These are phyloP conservation scores for Epizoanthus scotinus DNA, from an alignment of 92 coral and sea anemone species.

Conservation along the genomic window DNA sequence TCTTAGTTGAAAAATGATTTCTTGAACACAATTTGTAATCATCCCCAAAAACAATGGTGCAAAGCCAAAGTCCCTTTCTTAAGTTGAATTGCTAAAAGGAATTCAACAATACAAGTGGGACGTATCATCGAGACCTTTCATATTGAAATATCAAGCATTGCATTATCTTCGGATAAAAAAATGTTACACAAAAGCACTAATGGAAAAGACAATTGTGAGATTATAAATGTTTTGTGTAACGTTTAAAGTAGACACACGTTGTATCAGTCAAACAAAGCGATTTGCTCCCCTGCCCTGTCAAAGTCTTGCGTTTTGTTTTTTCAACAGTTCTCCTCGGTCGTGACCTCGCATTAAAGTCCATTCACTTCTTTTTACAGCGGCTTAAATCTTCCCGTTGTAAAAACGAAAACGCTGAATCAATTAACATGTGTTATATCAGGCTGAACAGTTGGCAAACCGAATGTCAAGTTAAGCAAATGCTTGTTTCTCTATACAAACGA, in stretches of 20 bases:
- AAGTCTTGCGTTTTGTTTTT: conserved; percentile 21
- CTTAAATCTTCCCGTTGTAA: conserved; percentile 28
- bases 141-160: conserved; percentile 55
- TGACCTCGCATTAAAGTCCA: conserved; percentile 29
- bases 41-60: conserved; percentile 46
- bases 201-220: conserved; percentile 43
- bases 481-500: conserved; percentile 31
- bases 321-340: conserved; percentile 6
- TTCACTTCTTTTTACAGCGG: conserved; percentile 25
- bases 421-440: conserved; percentile 38
- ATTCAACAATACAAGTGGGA: conserved; percentile 49
- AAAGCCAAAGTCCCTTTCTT: conserved; percentile 46
- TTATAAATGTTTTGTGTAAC: conserved; percentile 39
- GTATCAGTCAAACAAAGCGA: conserved; percentile 22
- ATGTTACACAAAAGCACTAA: conserved; percentile 64
- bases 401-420: conserved; percentile 30
- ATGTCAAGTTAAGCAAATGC: conserved; percentile 34
- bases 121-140: conserved; percentile 53
- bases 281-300: conserved; percentile 17
- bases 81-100: conserved; percentile 67
- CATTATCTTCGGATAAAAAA: conserved; percentile 45
- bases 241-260: conserved; percentile 19
- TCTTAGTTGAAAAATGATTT: conserved; percentile 49
- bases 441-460: conserved; percentile 27
- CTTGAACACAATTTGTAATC: conserved; percentile 21